These are phyloP conservation scores for Acanthosepion pharaonis DNA, from an alignment of 2,888 invertebrate species.

Conservation along the genomic window DNA sequence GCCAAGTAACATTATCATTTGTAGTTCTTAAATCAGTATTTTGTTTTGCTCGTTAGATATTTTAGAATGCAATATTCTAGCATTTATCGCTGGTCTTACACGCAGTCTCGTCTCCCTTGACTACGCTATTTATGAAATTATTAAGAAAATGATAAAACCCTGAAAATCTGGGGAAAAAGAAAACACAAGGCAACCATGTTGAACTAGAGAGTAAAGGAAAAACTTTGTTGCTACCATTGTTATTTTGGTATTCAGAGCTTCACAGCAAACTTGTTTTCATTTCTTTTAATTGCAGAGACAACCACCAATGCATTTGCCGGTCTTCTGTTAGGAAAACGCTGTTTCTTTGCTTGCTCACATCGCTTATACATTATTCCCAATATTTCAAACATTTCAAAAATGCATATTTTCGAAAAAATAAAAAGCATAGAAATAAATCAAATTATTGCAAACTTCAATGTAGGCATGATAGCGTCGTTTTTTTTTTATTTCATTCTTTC, in stretches of 20 bases:
- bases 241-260: neutral
- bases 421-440: neutral
- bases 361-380: neutral
- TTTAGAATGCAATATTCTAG: neutral
- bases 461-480: neutral
- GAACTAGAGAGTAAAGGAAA: neutral
- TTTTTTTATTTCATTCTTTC: neutral
- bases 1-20: neutral
- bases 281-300: neutral
- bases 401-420: conserved; percentile 14
- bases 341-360: neutral
- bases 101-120: neutral
- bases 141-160: neutral
- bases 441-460: conserved; percentile 6
- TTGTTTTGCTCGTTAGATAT: neutral
- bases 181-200: neutral
- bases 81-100: neutral
- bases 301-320: neutral
- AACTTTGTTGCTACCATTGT: no score
- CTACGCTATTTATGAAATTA: neutral
- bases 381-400: neutral
- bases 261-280: neutral
- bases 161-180: neutral
- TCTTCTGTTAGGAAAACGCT: neutral
- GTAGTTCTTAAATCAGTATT: neutral